A percentile compares a stretch with the other conserved stretches of the same genome.
Conservation (phyloP, 2,888 invertebrate species). For the Drosophila multiciliata region DNA sequence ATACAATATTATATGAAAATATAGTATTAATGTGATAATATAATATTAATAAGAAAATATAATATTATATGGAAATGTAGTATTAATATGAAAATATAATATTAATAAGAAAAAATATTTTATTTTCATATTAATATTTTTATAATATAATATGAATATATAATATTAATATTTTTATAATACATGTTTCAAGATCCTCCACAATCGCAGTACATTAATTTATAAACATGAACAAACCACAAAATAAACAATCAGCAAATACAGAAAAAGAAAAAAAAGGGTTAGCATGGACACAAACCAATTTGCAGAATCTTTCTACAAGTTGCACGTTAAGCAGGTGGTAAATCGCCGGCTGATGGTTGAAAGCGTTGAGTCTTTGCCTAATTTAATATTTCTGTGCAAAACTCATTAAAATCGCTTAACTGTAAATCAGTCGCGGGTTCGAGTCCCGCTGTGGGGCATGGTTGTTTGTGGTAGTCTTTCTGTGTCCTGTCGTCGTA, state of each 20-base stretch:
- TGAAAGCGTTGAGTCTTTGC: neutral
- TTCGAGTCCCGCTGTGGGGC: slow-evolving; percentile 43
- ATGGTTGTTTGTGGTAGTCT: slow-evolving; percentile 17
- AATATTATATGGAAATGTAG: no score
- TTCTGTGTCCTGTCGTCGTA: no score
- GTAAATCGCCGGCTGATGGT: slow-evolving; percentile 30
- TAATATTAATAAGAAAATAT: no score
- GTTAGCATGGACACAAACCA: slow-evolving; percentile 8
- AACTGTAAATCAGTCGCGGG: slow-evolving; percentile 23
- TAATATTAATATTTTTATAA: neutral
- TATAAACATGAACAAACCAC: neutral
- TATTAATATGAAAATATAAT: no score
- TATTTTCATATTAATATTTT: no score
- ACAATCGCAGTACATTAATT: neutral
- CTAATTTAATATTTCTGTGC: neutral
- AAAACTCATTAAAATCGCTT: neutral
- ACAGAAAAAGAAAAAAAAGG: neutral
- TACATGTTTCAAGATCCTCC: no score
- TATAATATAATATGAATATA: neutral
- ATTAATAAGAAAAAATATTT: no score
- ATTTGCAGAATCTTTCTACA: neutral
- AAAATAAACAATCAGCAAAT: neutral
- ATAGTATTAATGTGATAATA: no score
- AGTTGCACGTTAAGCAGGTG: accelerated
- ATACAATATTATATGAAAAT: no score